phyloP scores from a whole-genome alignment of 2,888 invertebrate species.

The Petrolisthes manimaculis region DNA sequence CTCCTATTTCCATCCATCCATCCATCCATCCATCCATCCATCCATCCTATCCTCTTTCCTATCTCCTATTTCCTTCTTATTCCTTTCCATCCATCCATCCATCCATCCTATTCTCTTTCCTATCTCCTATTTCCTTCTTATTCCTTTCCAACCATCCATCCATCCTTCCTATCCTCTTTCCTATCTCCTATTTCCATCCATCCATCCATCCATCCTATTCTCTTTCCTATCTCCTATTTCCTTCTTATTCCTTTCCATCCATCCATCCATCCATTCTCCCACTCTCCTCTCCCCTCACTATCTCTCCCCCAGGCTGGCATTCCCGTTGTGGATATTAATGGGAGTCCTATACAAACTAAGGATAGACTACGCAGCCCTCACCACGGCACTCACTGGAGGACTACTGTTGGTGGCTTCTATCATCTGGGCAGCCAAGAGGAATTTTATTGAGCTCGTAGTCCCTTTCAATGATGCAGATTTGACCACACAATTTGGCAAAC shows the following conservation, averaged over 20 bases:
- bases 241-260: no score
- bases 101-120: no score
- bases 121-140: neutral
- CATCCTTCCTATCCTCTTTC: no score
- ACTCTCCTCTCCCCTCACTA: neutral
- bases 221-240: no score
- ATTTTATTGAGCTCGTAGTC: slow-evolving; percentile 73
- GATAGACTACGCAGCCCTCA: slow-evolving; percentile 73
- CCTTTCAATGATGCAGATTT: slow-evolving; percentile 72
- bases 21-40: no score
- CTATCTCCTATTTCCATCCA: no score
- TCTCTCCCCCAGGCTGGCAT: slow-evolving; percentile 71
- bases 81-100: no score
- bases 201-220: no score
- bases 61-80: no score
- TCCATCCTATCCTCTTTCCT: no score
- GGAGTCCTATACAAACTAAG: slow-evolving; percentile 74
- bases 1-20: neutral
- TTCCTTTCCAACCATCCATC: neutral
- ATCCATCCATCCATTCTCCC: neutral
- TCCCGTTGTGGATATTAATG: slow-evolving; percentile 74
- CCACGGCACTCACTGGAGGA: slow-evolving; percentile 72
- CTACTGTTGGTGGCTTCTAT: slow-evolving; percentile 73
- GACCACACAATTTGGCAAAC: slow-evolving; percentile 72
- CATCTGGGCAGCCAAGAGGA: slow-evolving; percentile 73